phyloP scores from a whole-genome alignment of 2,888 invertebrate genomes.

The Drosophila parthenogenetica region DNA sequence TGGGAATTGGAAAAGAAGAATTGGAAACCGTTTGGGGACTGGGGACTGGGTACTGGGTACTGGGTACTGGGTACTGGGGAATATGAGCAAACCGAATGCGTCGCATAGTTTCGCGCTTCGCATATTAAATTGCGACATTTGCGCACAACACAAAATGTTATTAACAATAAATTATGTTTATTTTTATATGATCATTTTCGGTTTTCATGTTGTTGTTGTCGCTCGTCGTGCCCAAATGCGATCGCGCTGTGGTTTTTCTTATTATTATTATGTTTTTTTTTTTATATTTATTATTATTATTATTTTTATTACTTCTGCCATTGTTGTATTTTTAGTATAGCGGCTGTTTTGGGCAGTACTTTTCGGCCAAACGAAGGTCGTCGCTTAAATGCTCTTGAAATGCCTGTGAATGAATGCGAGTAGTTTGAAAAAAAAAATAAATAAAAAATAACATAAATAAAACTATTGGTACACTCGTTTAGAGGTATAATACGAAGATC shows the following conservation, averaged over 20 bases:
- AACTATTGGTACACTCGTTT: slow-evolving; percentile 7
- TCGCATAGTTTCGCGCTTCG: slow-evolving; percentile 60
- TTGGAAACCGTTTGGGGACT: not conserved
- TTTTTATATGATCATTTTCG: slow-evolving; percentile 34
- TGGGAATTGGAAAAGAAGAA: not conserved
- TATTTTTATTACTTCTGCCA: slow-evolving; percentile 1
- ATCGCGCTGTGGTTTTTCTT: slow-evolving; percentile 23
- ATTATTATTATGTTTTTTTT: slow-evolving; percentile 25
- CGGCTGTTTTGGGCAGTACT: slow-evolving; percentile 15
- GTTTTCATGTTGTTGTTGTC: slow-evolving; percentile 24
- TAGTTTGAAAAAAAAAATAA: no score
- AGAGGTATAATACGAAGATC: slow-evolving; percentile 11
- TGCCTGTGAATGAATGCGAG: slow-evolving; percentile 19
- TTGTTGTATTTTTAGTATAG: slow-evolving; percentile 15
- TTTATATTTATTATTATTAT: slow-evolving; percentile 8
- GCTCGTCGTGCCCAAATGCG: slow-evolving; percentile 47
- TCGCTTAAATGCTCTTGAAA: slow-evolving; percentile 25
- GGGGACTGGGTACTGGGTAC: not conserved
- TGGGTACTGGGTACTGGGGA: not conserved
- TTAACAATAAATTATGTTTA: slow-evolving; percentile 77
- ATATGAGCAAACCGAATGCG: slow-evolving; percentile 41
- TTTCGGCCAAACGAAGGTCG: slow-evolving; percentile 39
- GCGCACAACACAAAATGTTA: slow-evolving; percentile 58
- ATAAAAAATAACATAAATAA: not conserved
- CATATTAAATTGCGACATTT: slow-evolving; percentile 62